phyloP scores from a whole-genome alignment of 2,888 invertebrate genomes.

The Idaea aversata region DNA sequence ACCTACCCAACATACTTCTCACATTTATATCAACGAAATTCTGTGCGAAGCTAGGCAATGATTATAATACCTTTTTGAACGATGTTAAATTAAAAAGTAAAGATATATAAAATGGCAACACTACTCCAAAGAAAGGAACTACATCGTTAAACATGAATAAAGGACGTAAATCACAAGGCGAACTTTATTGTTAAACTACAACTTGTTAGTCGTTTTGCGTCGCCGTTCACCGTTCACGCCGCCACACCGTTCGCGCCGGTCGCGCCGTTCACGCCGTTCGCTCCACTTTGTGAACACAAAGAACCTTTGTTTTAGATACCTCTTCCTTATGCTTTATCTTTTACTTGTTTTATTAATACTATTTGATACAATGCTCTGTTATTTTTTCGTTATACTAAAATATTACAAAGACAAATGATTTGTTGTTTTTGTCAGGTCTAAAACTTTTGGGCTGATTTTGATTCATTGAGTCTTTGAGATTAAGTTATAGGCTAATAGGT shows the following conservation, averaged over 20 bases:
- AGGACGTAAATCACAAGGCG: background rate
- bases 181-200: slow-evolving; percentile 10
- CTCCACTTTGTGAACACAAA: slow-evolving; percentile 22
- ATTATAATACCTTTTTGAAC: too few relatives aligned
- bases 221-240: slow-evolving; percentile 21
- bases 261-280: background rate
- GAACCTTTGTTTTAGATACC: slow-evolving; percentile 42
- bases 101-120: background rate
- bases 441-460: too few relatives aligned
- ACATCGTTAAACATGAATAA: background rate
- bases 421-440: too few relatives aligned
- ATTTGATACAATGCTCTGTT: background rate
- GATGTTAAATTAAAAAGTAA: too few relatives aligned
- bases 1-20: too few relatives aligned
- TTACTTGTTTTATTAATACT: slow-evolving; percentile 21
- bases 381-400: too few relatives aligned
- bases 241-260: background rate
- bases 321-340: slow-evolving; percentile 32
- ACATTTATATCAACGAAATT: too few relatives aligned
- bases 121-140: background rate
- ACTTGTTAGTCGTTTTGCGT: slow-evolving; percentile 22
- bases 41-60: too few relatives aligned
- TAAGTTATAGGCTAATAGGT: too few relatives aligned
- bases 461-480: too few relatives aligned
- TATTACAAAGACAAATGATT: too few relatives aligned